A percentile compares a stretch with the other conserved stretches of the same genome.
phyloP scores from a whole-genome alignment of 2,888 invertebrate species.

The Cryptus armator region DNA sequence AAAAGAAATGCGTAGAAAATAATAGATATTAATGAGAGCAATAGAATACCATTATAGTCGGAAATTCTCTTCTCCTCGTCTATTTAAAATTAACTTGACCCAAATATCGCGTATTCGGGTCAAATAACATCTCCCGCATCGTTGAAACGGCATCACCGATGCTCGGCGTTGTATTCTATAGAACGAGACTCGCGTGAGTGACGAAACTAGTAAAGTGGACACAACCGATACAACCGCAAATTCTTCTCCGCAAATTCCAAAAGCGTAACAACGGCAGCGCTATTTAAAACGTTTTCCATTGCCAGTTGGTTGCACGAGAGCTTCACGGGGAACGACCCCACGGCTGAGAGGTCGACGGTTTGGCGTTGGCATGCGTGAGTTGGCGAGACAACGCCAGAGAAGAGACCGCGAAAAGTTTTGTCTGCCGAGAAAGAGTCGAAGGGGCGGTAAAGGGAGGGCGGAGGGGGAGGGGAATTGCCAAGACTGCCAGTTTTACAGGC shows the following conservation, averaged over 20 bases:
- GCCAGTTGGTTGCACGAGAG: conserved; percentile 22
- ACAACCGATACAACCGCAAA: conserved; percentile 10
- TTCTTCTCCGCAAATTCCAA: not conserved
- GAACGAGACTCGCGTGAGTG: not conserved
- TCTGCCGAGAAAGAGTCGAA: conserved; percentile 20
- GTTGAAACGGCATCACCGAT: conserved; percentile 72
- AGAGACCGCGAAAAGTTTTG: conserved; percentile 63
- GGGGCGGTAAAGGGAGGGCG: not conserved
- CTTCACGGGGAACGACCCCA: conserved; percentile 58
- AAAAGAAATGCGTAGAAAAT: not conserved
- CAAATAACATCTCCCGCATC: conserved; percentile 82
- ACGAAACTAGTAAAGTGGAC: not conserved
- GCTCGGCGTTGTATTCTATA: conserved; percentile 2
- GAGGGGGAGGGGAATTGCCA: conserved; percentile 41
- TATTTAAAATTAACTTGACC: conserved; percentile 48
- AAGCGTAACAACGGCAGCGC: conserved; percentile 34
- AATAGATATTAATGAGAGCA: not conserved
- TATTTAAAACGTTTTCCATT: conserved; percentile 64
- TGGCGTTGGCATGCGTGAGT: conserved; percentile 5
- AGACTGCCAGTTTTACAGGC: conserved; percentile 72
- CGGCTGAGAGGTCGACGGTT: conserved; percentile 49
- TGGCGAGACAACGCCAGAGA: conserved; percentile 53
- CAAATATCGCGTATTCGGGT: conserved; percentile 77
- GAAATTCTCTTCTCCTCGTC: not conserved
- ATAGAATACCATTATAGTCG: not conserved